Evolutionary conservation across 2,888 invertebrate species (phyloP), one percentile per base, ranked within the genome.

Genomic region (Dermolepida albohirtum): DNA sequence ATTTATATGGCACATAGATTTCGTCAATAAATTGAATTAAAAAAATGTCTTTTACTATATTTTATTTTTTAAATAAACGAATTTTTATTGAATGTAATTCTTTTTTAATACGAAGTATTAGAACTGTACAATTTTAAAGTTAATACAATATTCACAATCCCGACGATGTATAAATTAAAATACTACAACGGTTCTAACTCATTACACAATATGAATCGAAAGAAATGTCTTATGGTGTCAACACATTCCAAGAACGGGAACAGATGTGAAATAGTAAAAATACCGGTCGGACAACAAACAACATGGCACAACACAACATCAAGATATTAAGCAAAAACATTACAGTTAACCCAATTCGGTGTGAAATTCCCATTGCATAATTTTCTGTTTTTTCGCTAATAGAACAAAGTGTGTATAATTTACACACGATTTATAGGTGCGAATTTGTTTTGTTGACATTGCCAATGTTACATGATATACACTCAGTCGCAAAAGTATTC

Each of bases 321-420:
- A 54, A 47, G 47, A 34, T 47, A 39, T 62, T 62, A 49, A 47
- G 59, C 47, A 62, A 62, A 62, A 29, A n/a, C 29, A n/a, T 16
- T 34, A 29, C 29, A 47, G 47, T 39, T 62, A 62, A 62, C 59
- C 59, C 34, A 62, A 62, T 62, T 62, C 43, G 47, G 59, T 62
- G 59, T 49, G 59, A 62, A 62, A 47, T 49, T 62, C 59, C 47
- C 49, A 62, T 54, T 54, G 40, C 17, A 54, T 40, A 54, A 54
- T 40, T 16, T 50, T 50, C 11, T n/a, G 11, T 40, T 54, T 11
- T 17, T 40, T 5, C 17, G 11, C 11, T 54, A 54, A 34, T 34
- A 34, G 34, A 34, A 34, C 40, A 54, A 39, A 40, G 14, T 40
- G 40, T 10, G 34, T 34, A 6, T 7, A 6, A 6, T 34, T 34